phyloP scores from a whole-genome alignment of 2,797 vertebrate species.

The Myotis planiceps region DNA sequence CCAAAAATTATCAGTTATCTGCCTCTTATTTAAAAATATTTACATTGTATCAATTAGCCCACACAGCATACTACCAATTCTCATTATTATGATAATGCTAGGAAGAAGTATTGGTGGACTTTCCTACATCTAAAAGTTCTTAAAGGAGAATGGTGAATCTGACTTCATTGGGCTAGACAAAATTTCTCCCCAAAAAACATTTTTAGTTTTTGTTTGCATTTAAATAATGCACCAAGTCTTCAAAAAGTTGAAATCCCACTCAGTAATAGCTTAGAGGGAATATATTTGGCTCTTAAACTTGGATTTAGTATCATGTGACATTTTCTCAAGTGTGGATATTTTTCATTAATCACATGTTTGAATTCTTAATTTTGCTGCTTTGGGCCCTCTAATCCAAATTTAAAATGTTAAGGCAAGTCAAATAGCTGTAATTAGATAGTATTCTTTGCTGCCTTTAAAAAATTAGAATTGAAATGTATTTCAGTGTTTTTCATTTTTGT shows the following conservation, averaged over 20 bases:
- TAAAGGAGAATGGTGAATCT: not conserved
- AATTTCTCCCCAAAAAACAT: not conserved
- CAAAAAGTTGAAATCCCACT: not conserved
- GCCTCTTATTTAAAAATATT: slow-evolving; percentile 19
- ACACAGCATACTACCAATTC: not conserved
- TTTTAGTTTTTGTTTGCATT: slow-evolving; percentile 22
- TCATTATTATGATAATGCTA: not conserved
- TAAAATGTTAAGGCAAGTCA: slow-evolving; percentile 48
- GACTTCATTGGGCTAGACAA: slow-evolving; percentile 7
- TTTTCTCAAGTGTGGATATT: slow-evolving; percentile 29
- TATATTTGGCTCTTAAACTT: slow-evolving; percentile 3
- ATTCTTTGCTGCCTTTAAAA: slow-evolving; percentile 5
- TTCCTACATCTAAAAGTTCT: not conserved
- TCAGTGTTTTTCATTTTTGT: slow-evolving; percentile 13
- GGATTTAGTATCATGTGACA: slow-evolving; percentile 23
- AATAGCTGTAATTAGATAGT: slow-evolving; percentile 17
- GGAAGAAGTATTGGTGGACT: not conserved
- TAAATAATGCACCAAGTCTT: not conserved
- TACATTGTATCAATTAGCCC: not conserved
- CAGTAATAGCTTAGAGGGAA: not conserved
- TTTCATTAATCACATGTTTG: slow-evolving; percentile 23
- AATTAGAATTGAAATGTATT: slow-evolving; percentile 50
- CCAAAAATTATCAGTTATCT: not conserved
- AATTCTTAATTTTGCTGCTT: slow-evolving; percentile 33
- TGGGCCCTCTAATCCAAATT: not conserved